Base-by-base conservation (phyloP, 2,797 vertebrate species). In the Oophaga sylvatica region DNA sequence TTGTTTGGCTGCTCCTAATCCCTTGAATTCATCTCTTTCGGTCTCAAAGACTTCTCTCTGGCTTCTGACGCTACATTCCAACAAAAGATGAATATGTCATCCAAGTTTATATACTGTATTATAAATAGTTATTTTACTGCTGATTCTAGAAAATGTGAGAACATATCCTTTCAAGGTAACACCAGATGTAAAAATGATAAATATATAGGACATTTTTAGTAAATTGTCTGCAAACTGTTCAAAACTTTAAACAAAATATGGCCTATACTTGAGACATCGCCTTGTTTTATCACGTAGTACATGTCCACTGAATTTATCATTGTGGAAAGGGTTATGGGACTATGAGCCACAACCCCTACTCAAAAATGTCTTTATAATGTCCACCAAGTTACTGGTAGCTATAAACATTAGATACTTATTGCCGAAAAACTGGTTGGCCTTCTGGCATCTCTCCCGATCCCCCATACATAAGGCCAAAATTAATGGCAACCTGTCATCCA, bases 41-140 rank as follows among this genome's bases (percentile, higher is more conserved):
- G 22, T 83, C 68, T 84, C 31, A 59, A 41, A 16, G 31, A 20
- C 82, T 59, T 60, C 82, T 60, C 16, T 63, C 12, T 71, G 73
- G 35, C 15, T 48, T 63, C 35, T 75, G 57, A 22, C 15, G 8
- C 70, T 48, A 59, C 22, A 31, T 84, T 76, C 70, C 57, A 84
- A 84, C 83, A 76, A 29, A 75, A 84, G 70, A 76, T 63, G 71
- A 76, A 56, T 62, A 62, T 48, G 83, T 13, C 45, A 35, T 76
- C 31, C 35, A 81, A 63, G 59, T 80, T 65, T 67, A 81, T 67
- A 67, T 48, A 26, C 22, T 26, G 80, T 20, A 77, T 53, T 77
- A 13, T 77, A 80, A 68, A 67, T 82, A 73, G 26, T 60, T 83
- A 83, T 35, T 83, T 53, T 45, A 59, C 71, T 62, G 41, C 59